Percentiles rank a stretch among this genome's conserved stretches.
phyloP scores from a whole-genome alignment of 2,113 vertebrate genomes.

The Varanus salvator region DNA sequence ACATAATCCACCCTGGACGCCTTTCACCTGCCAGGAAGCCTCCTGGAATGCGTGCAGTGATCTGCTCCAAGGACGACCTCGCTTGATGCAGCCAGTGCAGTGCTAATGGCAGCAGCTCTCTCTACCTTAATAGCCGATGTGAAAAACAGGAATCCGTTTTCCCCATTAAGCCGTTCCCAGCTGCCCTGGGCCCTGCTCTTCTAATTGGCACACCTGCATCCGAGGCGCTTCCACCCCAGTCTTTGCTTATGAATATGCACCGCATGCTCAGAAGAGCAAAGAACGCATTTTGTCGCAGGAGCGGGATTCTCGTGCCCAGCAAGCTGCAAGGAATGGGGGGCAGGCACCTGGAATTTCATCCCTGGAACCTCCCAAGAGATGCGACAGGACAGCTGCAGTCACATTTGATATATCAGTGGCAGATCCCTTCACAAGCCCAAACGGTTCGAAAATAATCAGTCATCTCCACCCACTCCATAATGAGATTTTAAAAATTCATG shows the following conservation, averaged over 20 bases:
- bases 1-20: too few species aligned
- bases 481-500: slow-evolving; percentile 18
- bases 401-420: not conserved
- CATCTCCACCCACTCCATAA: not conserved
- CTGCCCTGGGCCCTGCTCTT: fast-evolving
- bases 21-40: too few species aligned
- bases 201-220: not conserved
- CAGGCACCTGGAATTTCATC: not conserved
- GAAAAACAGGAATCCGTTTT: not conserved
- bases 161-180: too few species aligned
- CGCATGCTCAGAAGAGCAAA: not conserved
- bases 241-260: not conserved
- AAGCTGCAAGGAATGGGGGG: not conserved
- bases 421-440: not conserved
- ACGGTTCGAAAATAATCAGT: not conserved
- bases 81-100: not conserved
- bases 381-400: too few species aligned
- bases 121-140: not conserved
- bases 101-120: not conserved
- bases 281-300: not conserved
- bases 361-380: not conserved
- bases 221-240: not conserved
- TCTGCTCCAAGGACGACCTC: not conserved
- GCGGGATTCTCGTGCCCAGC: not conserved
- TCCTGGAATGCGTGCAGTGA: too few species aligned